Evolutionary conservation across 1,140 invertebrate species (phyloP), one percentile per base, ranked within the genome.

Genomic region (Brachionus rubens): DNA sequence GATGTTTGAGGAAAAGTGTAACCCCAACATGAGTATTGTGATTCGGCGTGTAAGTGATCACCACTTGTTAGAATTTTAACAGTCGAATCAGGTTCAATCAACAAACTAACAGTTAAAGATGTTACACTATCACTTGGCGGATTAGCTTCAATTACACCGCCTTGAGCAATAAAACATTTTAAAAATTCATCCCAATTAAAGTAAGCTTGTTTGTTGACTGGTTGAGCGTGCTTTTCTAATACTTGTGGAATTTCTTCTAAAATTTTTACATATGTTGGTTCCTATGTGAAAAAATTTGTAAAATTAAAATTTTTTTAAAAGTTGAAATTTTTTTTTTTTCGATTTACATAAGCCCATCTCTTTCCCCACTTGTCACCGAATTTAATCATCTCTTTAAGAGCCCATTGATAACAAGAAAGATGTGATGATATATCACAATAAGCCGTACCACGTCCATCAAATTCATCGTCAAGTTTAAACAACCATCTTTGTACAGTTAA

Each of bases 291-390:
- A 1, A 16, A 82, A 83, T 72, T 12, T 59, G 79, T 59, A 56
- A 68, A 54, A 52, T 78, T 76, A 40, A 70, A 14, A 30, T 65
- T 28, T 12, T 40, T 65, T 43, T 16, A 26, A 21, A 24, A 41
- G 12, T 76, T 83, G 82, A 10, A 33, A 59, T 16, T 59, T 33
- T 16, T 12, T 9, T 16, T 33, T 14, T 36, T n/a, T n/a, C n/a
- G n/a, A n/a, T n/a, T n/a, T 59, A 59, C 54, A 80, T 85, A 83
- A 26, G 84, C 83, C 83, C 83, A 85, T 78, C 84, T 84, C 72
- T 84, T 83, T 30, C 36, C 80, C 84, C 84, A 85, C 70, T 84
- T 84, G 16, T 84, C 82, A 7, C 83, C 83, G 78, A 84, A 85
- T 79, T 82, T 78, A 12, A 79, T 75, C 16, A 79, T 79, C 77